phyloP scores from a whole-genome alignment of 2,113 vertebrate species.

The Mesitornis unicolor region DNA sequence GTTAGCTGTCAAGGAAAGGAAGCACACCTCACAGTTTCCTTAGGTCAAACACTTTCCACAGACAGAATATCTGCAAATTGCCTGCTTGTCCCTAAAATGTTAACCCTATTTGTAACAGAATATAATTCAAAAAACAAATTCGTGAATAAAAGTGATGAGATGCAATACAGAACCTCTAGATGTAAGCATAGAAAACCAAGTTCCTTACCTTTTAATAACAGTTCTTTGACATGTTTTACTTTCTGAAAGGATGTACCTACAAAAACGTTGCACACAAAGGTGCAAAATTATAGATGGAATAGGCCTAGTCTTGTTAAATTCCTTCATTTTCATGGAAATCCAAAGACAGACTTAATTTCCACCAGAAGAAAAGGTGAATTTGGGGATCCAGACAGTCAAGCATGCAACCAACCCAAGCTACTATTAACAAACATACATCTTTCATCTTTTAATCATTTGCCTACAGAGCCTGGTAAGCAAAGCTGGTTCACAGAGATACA shows the following conservation, averaged over 20 bases:
- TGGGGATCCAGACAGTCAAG: neutral
- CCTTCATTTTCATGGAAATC: neutral
- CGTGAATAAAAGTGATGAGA: neutral
- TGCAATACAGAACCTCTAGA: neutral
- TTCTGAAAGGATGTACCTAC: neutral
- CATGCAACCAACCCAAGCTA: neutral
- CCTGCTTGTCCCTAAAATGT: neutral
- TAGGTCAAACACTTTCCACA: neutral
- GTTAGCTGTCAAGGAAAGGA: neutral
- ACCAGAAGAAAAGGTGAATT: neutral
- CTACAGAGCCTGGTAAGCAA: neutral
- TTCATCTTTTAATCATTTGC: neutral
- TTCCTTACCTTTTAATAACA: neutral
- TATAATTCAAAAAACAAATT: neutral
- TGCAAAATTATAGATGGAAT: neutral
- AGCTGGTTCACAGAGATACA: neutral
- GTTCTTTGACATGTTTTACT: neutral
- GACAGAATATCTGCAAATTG: neutral
- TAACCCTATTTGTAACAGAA: neutral
- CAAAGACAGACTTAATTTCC: neutral
- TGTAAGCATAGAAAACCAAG: neutral
- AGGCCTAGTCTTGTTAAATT: neutral
- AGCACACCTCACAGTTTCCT: neutral
- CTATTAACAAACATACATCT: neutral
- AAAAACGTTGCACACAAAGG: too few relatives aligned